Percentiles rank a stretch among this genome's conserved stretches.
phyloP scores from a whole-genome alignment of 2,797 vertebrate genomes.

The Tamandua tetradactyla region DNA sequence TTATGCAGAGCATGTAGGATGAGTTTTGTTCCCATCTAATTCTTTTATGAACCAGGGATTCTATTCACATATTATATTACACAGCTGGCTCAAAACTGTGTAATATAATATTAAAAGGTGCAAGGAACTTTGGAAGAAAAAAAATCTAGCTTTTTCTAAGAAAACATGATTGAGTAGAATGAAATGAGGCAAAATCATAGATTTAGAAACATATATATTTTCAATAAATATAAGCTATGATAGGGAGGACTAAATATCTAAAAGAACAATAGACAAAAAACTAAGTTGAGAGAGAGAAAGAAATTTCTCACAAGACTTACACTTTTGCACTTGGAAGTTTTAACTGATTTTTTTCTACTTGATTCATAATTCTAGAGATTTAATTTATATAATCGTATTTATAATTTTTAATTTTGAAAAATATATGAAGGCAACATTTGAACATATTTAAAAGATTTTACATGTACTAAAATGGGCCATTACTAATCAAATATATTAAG shows the following conservation, averaged over 20 bases:
- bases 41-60: background rate
- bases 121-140: constrained; percentile 34
- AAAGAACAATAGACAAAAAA: background rate
- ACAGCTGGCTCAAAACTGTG: background rate
- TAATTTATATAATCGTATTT: background rate
- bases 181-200: background rate
- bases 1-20: background rate
- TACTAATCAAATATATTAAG: constrained; percentile 7
- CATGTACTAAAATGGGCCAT: background rate
- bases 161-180: constrained; percentile 6
- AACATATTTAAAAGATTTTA: background rate
- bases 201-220: background rate
- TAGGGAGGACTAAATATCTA: background rate
- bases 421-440: background rate
- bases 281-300: background rate
- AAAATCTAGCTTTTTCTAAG: background rate
- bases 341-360: background rate
- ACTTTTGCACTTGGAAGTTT: background rate
- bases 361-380: background rate
- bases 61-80: background rate
- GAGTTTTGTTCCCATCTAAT: constrained; percentile 22
- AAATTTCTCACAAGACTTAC: background rate
- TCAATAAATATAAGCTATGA: background rate
- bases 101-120: no score
- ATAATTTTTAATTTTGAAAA: background rate